These are phyloP conservation scores for Drosophila testacea DNA, from an alignment of 2,888 invertebrate genomes.

Conservation along the genomic window DNA sequence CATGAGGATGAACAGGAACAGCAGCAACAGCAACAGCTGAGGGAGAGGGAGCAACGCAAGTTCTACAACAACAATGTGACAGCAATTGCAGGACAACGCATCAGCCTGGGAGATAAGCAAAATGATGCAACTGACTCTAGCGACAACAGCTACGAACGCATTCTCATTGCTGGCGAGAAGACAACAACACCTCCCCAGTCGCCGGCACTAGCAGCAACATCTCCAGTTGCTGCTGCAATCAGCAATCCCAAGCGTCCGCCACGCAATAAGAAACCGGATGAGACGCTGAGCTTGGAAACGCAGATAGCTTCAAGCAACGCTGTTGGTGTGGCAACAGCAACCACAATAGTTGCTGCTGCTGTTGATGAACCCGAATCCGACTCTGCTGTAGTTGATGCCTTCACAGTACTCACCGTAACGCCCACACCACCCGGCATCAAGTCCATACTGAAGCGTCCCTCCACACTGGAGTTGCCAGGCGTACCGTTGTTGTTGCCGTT, in stretches of 20 bases:
- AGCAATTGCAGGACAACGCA: slow-evolving; percentile 90
- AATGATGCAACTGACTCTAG: slow-evolving; percentile 65
- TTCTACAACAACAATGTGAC: slow-evolving; percentile 87
- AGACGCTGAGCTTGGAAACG: slow-evolving; percentile 31
- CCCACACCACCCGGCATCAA: slow-evolving; percentile 85
- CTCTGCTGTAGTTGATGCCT: slow-evolving; percentile 35
- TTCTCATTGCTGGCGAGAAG: slow-evolving; percentile 55
- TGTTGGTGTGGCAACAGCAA: slow-evolving; percentile 4
- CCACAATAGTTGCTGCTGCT: slow-evolving; percentile 6
- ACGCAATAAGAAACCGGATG: slow-evolving; percentile 73
- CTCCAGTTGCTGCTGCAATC: slow-evolving; percentile 15
- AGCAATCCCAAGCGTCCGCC: slow-evolving; percentile 82
- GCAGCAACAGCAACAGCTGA: slow-evolving; percentile 6
- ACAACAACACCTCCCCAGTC: slow-evolving; percentile 6
- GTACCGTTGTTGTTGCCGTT: slow-evolving; percentile 21
- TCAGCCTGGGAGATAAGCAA: slow-evolving; percentile 86
- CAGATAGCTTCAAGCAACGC: slow-evolving; percentile 8
- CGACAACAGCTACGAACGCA: slow-evolving; percentile 85
- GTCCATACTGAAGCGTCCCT: slow-evolving; percentile 87
- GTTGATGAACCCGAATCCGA: slow-evolving; percentile 23
- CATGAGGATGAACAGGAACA: slow-evolving; percentile 73
- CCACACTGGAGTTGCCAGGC: slow-evolving; percentile 78
- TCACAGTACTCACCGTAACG: slow-evolving; percentile 72
- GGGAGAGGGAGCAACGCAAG: slow-evolving; percentile 38
- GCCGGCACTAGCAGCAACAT: slow-evolving; percentile 6